These are phyloP conservation scores for Litoditis marina DNA, from an alignment of 2,888 invertebrate species.

Conservation along the genomic window DNA sequence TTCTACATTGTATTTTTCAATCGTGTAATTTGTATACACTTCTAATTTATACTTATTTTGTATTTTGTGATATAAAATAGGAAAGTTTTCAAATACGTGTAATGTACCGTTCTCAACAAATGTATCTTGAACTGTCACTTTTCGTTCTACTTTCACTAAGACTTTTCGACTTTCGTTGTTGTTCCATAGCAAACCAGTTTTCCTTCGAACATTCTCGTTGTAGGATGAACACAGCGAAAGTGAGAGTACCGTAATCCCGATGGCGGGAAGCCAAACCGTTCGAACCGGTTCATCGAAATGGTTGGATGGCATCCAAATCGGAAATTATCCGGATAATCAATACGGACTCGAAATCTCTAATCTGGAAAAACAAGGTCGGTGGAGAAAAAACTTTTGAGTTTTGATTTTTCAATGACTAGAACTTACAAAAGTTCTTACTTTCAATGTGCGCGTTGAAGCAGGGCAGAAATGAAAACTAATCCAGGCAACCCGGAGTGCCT, in stretches of 20 bases:
- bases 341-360: background rate
- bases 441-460: background rate
- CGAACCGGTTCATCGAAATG: conserved; percentile 1
- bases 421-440: no score
- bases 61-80: no score
- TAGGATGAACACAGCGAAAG: background rate
- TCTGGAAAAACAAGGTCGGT: background rate
- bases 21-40: no score
- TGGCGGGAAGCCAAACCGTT: background rate
- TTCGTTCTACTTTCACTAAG: background rate
- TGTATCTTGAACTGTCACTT: background rate
- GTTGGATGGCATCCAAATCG: background rate
- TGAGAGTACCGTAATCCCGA: background rate
- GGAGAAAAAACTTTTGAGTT: no score
- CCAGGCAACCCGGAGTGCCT: background rate
- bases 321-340: background rate
- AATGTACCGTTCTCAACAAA: no score
- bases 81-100: no score
- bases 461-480: background rate
- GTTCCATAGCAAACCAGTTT: no score
- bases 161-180: background rate
- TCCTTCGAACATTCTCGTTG: no score
- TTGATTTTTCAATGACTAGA: no score
- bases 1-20: no score
- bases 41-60: no score